These are phyloP conservation scores for Marcusenius ussheri DNA, from an alignment of 2,113 vertebrate genomes.

Conservation along the genomic window DNA sequence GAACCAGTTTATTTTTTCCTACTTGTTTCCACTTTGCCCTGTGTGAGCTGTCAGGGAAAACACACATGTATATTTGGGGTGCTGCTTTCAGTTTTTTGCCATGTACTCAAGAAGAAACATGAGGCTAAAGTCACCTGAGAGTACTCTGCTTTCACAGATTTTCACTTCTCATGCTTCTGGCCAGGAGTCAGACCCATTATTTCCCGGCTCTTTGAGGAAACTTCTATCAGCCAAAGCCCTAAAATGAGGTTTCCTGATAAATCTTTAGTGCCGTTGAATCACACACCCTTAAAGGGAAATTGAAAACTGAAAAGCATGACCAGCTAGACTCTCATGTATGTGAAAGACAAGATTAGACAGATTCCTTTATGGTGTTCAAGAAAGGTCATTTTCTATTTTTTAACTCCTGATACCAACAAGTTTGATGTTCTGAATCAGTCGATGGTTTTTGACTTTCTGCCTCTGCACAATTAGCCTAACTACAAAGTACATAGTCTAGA, in stretches of 20 bases:
- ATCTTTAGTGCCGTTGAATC: not conserved
- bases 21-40: conserved; percentile 23
- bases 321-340: not conserved
- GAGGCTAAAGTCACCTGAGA: not conserved
- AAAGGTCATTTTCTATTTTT: conserved; percentile 13
- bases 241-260: not conserved
- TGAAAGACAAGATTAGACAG: conserved; percentile 11
- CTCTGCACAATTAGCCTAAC: not conserved
- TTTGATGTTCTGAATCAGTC: not conserved
- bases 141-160: not conserved
- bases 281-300: not conserved
- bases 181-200: not conserved
- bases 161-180: not conserved
- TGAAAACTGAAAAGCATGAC: not conserved
- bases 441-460: not conserved
- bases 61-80: not conserved
- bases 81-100: not conserved
- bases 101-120: not conserved
- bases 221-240: not conserved
- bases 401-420: conserved; percentile 8
- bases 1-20: conserved; percentile 27
- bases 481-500: not conserved
- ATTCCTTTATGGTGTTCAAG: not conserved
- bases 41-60: not conserved
- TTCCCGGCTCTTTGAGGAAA: not conserved